Evolutionary conservation across 2,888 invertebrate species (phyloP).

Genomic region (Ochlodes sylvanus): DNA sequence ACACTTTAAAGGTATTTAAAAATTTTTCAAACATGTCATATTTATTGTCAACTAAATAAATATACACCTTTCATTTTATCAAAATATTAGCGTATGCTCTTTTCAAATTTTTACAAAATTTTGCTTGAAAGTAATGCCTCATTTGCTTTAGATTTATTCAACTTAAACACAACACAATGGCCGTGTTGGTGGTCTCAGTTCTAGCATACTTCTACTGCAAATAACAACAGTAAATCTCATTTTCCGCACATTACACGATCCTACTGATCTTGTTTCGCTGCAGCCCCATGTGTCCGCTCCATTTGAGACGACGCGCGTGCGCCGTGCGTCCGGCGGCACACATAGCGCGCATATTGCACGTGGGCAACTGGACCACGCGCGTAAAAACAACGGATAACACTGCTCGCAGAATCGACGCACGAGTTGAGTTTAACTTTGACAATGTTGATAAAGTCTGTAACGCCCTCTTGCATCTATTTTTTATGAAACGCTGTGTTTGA

Average conservation of each 20-base stretch:
- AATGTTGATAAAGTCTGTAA: background rate
- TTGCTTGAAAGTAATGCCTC: no score
- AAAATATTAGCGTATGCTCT: no score
- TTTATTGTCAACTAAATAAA: no score
- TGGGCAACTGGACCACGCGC: constrained; percentile 70
- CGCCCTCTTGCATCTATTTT: no score
- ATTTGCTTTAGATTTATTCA: no score
- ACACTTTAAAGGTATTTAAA: no score
- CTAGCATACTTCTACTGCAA: background rate
- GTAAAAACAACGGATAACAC: constrained; percentile 74
- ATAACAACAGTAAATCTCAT: background rate
- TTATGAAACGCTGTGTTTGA: no score
- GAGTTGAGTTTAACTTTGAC: constrained; percentile 3
- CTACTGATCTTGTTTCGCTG: constrained; percentile 27
- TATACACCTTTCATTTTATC: no score
- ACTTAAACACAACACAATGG: background rate
- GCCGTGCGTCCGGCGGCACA: constrained; percentile 79
- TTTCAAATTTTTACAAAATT: no score
- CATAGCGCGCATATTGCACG: constrained; percentile 82
- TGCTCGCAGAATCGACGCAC: constrained; percentile 41
- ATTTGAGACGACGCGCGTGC: constrained; percentile 65
- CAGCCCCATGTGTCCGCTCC: constrained; percentile 70
- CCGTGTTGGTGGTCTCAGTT: background rate
- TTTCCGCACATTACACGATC: constrained; percentile 6
- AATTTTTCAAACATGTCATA: no score